Evolutionary conservation across 1,140 invertebrate genomes (phyloP), one percentile per base, ranked within the genome.

Genomic region (Lasioglossum albipes): DNA sequence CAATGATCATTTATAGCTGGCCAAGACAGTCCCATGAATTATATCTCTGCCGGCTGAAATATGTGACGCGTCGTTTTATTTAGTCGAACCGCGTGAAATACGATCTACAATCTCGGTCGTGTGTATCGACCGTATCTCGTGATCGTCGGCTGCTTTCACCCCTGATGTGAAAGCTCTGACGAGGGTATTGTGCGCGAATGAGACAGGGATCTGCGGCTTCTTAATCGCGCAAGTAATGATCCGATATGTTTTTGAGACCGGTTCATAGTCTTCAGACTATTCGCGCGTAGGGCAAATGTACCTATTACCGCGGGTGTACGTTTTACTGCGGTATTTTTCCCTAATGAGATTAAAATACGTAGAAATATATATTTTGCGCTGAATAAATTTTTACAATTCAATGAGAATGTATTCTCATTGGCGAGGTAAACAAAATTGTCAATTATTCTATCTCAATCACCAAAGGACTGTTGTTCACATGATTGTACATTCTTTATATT

Each of bases 41-140:
- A 75, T 52, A 31, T n/a, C 20, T 4, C 18, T 1, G 45, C 10
- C 27, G 18, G 13, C 41, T 7, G 16, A 75, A 75, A 75, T 65
- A 64, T 41, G 27, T 22, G 72, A 64, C 27, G 22, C 42, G 41
- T 36, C 72, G 42, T 65, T 75, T 75, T 75, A 75, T 75, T 65
- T 65, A 52, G 27, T 65, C 72, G 59, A 36, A 0, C 20, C 18
- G 22, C 7, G 13, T 41, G 72, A 52, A 3, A 65, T 65, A 74
- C 13, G 72, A 3, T 12, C 18, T 0, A 3, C 42, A 18, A 64
- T 42, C 41, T 27, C 72, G 59, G 22, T 57, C 5, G 16, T 12
- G 22, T n/a, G 22, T 45, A 64, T n/a, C 42, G 72, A 36, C 5
- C 20, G 59, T 22, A 31, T 20, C 27, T 6, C 18, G n/a, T 12